Evolutionary conservation across 37 sponge, comb jelly and placozoan species (phyloP).

Genomic region (Halichondria panicea): DNA sequence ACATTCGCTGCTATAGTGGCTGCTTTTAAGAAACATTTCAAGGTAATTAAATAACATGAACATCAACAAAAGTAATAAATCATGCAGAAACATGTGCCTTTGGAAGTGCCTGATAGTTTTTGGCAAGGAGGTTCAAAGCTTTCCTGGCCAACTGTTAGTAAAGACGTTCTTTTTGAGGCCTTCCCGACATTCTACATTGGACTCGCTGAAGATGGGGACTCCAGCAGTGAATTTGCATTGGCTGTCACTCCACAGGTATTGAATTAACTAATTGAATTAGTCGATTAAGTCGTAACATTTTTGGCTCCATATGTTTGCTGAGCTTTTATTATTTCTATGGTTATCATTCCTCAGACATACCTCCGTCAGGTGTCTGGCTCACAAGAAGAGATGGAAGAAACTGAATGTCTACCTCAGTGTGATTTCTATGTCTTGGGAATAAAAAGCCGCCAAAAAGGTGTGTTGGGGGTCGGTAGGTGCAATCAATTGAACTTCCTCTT

Average conservation of each 20-base stretch:
- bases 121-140: conserved; percentile 18
- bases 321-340: neutral
- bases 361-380: conserved; percentile 14
- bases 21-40: conserved; percentile 1
- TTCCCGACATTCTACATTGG: conserved; percentile 30
- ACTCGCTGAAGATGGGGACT: conserved; percentile 6
- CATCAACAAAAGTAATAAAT: neutral
- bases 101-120: conserved; percentile 26
- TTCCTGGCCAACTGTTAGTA: conserved; percentile 20
- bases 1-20: conserved; percentile 6
- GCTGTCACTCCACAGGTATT: conserved; percentile 44
- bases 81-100: conserved; percentile 3
- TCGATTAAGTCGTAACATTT: too few species aligned
- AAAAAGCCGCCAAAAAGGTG: conserved; percentile 13
- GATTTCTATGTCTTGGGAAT: conserved; percentile 34
- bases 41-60: conserved; percentile 8
- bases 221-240: conserved; percentile 29
- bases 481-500: too few species aligned
- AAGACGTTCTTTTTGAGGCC: neutral
- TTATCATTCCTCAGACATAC: conserved; percentile 18
- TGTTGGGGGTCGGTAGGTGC: too few species aligned
- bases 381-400: neutral
- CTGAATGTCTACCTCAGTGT: conserved; percentile 8
- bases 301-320: too few species aligned
- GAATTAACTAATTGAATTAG: too few species aligned